Conservation (phyloP, 2,113 vertebrate species). For the Rhea pennata region DNA sequence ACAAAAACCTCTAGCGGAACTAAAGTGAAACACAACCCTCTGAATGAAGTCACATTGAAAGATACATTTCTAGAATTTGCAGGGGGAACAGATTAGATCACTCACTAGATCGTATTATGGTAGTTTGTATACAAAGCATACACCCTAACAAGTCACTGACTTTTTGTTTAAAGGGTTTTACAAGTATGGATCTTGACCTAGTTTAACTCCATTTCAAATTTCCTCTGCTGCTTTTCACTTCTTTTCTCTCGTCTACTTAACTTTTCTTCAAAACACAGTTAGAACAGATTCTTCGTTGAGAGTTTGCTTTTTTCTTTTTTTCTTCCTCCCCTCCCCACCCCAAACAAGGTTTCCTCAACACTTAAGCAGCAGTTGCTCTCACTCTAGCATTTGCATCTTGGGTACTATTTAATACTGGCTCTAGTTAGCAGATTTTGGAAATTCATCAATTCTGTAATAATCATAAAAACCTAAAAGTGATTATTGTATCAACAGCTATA, state of each 20-base stretch:
- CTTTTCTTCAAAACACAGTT: background rate
- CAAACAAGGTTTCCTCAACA: background rate
- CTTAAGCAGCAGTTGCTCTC: background rate
- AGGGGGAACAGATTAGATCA: accelerated
- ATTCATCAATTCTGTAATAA: background rate
- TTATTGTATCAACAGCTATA: background rate
- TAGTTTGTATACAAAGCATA: background rate
- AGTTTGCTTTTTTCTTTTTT: background rate
- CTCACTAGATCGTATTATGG: background rate
- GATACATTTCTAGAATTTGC: background rate
- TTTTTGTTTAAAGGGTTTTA: background rate
- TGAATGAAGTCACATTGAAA: background rate
- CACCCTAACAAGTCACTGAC: background rate
- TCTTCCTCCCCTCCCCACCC: accelerated
- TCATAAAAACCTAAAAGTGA: background rate
- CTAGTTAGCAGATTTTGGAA: background rate
- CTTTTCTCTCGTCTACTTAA: background rate
- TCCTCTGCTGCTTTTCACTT: background rate
- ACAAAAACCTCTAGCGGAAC: background rate
- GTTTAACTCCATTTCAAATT: background rate
- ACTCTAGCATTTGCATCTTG: background rate
- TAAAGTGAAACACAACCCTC: background rate
- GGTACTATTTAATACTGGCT: background rate
- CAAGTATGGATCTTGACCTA: background rate
- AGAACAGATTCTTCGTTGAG: background rate